Evolutionary conservation across 2,113 vertebrate species (phyloP), one percentile per base, ranked within the genome.

Genomic region (Albula goreensis): DNA sequence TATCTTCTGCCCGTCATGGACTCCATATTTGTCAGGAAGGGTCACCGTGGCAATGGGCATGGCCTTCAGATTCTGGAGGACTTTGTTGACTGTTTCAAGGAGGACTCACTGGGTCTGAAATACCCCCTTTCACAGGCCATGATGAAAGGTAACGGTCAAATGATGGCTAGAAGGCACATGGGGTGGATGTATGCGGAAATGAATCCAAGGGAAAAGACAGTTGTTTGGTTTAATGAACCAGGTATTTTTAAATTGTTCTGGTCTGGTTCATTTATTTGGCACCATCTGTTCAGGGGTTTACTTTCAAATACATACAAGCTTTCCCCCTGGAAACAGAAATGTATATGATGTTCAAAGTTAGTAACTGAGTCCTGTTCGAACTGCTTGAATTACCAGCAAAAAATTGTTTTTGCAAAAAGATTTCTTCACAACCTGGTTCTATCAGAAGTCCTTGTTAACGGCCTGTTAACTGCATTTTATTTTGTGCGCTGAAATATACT

Each of bases 1-100:
- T 98, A 97, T 60, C 93, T 93, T 11, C 89, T 98, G 86, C 93
- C 97, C 63, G 95, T 99, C 84, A 93, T 99, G 91, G 96, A 99
- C 88, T 97, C 97, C 48, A 91, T 97, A 84, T 98, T 97, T 93
- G 91, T 99, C 56, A 96, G 97, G 83, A 97, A 96, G 87, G 88
- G 91, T 84, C 90, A 96, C 49, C 93, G 94, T 89, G 94, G 91
- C 41, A 96, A 89, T 82, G 96, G 96, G 63, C 90, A 90, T 85
- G 96, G 94, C 0, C 88, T 98, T 22, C 91, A 94, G 5, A 97
- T 99, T 80, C 90, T 99, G 88, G 95, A 97, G 89, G 97, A 99
- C 90, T 99, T 96, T 90, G 96, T 97, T 85, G 91, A 94, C 86
- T 96, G 94, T 60, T 98, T 97, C 90, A 89, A 89, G 85, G 96